These are phyloP conservation scores for Lithophane ornitopus DNA, from an alignment of 2,888 invertebrate species.

Conservation along the genomic window DNA sequence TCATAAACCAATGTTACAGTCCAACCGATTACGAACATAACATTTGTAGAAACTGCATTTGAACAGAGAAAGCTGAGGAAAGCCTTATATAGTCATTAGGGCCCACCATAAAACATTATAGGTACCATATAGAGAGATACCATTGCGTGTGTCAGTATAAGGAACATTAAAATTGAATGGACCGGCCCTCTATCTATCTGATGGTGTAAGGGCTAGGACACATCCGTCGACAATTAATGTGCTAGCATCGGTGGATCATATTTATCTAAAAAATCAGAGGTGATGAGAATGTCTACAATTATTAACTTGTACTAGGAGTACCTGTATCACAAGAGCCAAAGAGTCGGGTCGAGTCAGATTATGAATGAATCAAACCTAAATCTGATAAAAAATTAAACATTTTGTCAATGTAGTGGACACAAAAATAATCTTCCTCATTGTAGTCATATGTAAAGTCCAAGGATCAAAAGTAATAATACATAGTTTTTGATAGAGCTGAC, in stretches of 20 bases:
- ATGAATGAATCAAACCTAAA: neutral
- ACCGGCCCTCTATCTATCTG: conserved; percentile 20
- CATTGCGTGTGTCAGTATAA: conserved; percentile 42
- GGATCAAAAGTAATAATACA: neutral
- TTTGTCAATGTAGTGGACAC: neutral
- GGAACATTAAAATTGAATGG: conserved; percentile 53
- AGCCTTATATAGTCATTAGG: conserved; percentile 43
- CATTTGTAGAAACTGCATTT: conserved; percentile 43
- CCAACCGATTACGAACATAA: conserved; percentile 40
- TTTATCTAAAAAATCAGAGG: neutral
- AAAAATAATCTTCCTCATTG: neutral
- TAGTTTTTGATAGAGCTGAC: neutral
- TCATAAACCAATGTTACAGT: conserved; percentile 34
- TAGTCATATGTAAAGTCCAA: neutral
- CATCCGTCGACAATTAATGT: neutral
- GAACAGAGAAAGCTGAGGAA: conserved; percentile 45
- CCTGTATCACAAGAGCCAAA: too few species aligned
- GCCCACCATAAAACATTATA: conserved; percentile 48
- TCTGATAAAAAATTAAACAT: too few species aligned
- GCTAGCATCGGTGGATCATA: too few species aligned
- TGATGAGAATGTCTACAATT: neutral
- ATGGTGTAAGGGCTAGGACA: conserved; percentile 16
- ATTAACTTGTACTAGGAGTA: too few species aligned
- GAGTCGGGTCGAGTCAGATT: too few species aligned
- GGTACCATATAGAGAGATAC: conserved; percentile 45